Evolutionary conservation across 2,888 invertebrate genomes (phyloP), one percentile per base, ranked within the genome.

Genomic region (Drosophila neoperkinsi): DNA sequence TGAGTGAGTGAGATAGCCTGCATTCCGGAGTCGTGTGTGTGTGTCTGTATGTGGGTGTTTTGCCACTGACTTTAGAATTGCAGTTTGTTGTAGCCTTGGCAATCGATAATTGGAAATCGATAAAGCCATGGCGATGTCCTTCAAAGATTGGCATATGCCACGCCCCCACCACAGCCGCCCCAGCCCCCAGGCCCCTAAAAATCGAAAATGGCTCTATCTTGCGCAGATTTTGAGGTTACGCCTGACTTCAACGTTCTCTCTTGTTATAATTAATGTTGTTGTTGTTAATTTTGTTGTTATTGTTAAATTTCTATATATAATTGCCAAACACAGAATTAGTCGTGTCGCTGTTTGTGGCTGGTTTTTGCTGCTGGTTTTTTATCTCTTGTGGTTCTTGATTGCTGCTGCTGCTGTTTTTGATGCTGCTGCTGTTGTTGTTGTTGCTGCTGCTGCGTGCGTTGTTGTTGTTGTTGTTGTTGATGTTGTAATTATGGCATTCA

Each of bases 401-500:
- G 13, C 9, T 53, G 53, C 31, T 43, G 52, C 25, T 31, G 61
- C 33, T 68, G 33, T 9, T 63, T 28, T 33, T 79, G 59, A 36
- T 76, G 46, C 49, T 71, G 46, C 30, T 80, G 16, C n/a, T 75
- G 33, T 28, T 79, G 59, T 34, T 76, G 49, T 43, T 71, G 36
- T 21, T 80, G 16, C 25, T 75, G 61, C 38, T 21, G 21, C 21
- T 61, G 57, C 33, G n/a, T 71, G 53, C n/a, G 59, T 59, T 65
- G 56, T 68, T 74, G 59, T 21, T 57, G 21, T 21, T 21, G 59
- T 21, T 57, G 59, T 61, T 60, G 55, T 41, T 63, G 41, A 18
- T 69, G n/a, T 34, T 61, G 31, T 55, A 50, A 41, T 91, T 86
- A 85, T 88, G 85, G 89, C 92, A 94, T 96, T 96, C 96, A 97